A percentile compares a stretch with the other conserved stretches of the same genome.
These are phyloP conservation scores for Drosophila emarginata DNA, from an alignment of 2,888 invertebrate species.

Conservation along the genomic window DNA sequence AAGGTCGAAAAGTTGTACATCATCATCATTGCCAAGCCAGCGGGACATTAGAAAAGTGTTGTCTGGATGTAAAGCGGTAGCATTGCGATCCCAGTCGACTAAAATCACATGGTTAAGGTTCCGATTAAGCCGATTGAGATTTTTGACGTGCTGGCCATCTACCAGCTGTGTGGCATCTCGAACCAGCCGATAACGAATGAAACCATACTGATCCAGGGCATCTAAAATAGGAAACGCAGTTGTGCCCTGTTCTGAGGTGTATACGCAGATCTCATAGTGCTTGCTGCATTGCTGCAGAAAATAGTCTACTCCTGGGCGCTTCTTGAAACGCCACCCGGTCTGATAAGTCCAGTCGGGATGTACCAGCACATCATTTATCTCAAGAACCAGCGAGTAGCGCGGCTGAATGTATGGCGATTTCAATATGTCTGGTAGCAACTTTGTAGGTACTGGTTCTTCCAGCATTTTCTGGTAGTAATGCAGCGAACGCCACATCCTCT, in stretches of 20 bases:
- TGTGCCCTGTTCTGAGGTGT: constrained; percentile 96
- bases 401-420: constrained; percentile 96
- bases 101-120: constrained; percentile 95
- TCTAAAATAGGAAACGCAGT: constrained; percentile 97
- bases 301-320: constrained; percentile 97
- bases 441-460: constrained; percentile 95
- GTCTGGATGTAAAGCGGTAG: constrained; percentile 93
- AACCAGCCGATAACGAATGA: constrained; percentile 94
- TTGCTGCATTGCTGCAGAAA: constrained; percentile 94
- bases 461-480: constrained; percentile 90
- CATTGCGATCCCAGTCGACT: constrained; percentile 95
- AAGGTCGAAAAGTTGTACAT: constrained; percentile 93
- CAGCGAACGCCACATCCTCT: constrained; percentile 88
- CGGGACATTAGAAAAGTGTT: constrained; percentile 93
- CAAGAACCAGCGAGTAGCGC: constrained; percentile 96
- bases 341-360: constrained; percentile 99
- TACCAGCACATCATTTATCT: constrained; percentile 97
- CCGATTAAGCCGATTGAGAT: constrained; percentile 91
- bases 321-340: constrained; percentile 99
- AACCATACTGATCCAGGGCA: constrained; percentile 94
- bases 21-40: constrained; percentile 97
- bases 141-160: constrained; percentile 97
- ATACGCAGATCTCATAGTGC: constrained; percentile 97
- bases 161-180: constrained; percentile 97
- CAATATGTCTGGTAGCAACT: constrained; percentile 95